Evolutionary conservation across 2,113 vertebrate genomes (phyloP), one percentile per base, ranked within the genome.

Genomic region (Ranitomeya imitator): DNA sequence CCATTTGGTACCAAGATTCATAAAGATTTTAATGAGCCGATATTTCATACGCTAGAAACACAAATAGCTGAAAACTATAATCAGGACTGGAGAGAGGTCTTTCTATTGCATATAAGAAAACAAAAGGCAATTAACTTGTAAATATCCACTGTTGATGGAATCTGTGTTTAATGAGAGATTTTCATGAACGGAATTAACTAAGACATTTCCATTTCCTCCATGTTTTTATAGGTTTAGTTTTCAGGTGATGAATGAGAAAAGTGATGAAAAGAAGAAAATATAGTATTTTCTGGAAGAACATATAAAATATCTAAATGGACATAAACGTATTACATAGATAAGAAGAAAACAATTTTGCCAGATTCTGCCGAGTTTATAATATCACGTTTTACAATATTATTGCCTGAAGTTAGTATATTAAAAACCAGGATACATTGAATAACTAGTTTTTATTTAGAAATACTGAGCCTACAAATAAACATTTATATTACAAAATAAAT

Each of bases 101-200:
- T 81, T 21, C 26, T n/a, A 51, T 51, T 65, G 80, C 51, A 15
- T 83, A n/a, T n/a, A 18, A 63, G 80, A 51, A 63, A 83, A 83
- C 59, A 83, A 83, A 83, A 83, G 31, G 60, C 80, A 83, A 83
- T 83, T 83, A 83, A 45, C 80, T 65, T 83, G 80, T 45, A 81
- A 81, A 81, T 81, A 81, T 61, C 13, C 60, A 19, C 60, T 65
- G 80, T 59, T n/a, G 80, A 83, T 65, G 60, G 60, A 83, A 83
- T 45, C 80, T 19, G 80, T 51, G 19, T 83, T 83, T 81, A 80
- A 80, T 80, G 79, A 82, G 55, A 81, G 80, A 83, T 83, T 60
- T 63, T 52, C 18, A 15, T 63, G 80, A 19, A 14, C 31, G 51
- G 80, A 65, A 63, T 65, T 65, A 63, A 21, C 59, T n/a, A 79